These are phyloP conservation scores for Euwallacea fornicatus DNA, from an alignment of 1,140 invertebrate genomes.

Conservation along the genomic window DNA sequence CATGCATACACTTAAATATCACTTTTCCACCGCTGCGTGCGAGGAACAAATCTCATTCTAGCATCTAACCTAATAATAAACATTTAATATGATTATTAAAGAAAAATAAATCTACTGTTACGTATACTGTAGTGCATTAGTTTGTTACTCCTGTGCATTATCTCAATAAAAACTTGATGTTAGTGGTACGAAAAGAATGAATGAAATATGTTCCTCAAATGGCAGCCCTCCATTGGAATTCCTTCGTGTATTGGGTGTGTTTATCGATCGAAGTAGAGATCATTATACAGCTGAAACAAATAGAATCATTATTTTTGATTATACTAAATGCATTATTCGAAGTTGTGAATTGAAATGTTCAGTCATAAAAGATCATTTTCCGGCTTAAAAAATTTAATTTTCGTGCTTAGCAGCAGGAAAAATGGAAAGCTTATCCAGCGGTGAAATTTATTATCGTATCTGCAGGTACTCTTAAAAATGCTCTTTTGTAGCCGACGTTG, in stretches of 20 bases:
- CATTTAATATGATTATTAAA: no score
- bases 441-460: no score
- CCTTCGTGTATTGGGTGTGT: slow-evolving; percentile 13
- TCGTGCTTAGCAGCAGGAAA: no score
- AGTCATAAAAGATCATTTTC: no score
- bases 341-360: no score
- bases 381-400: no score
- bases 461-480: no score
- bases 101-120: background rate
- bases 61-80: no score
- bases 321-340: background rate
- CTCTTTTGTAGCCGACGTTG: no score
- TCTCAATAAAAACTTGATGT: background rate
- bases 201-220: slow-evolving; percentile 12
- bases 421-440: no score
- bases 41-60: background rate
- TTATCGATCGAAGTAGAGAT: slow-evolving; percentile 39
- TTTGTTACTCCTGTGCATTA: background rate
- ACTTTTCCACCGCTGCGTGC: slow-evolving; percentile 13
- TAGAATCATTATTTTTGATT: background rate
- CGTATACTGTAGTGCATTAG: background rate
- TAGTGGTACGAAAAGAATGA: background rate
- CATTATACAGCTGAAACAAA: slow-evolving; percentile 38
- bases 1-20: slow-evolving; percentile 14
- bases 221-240: slow-evolving; percentile 22